Percentiles rank a stretch among this genome's conserved stretches.
These are phyloP conservation scores for Pristionchus fissidentatus DNA, from an alignment of 2,888 invertebrate species.

Conservation along the genomic window DNA sequence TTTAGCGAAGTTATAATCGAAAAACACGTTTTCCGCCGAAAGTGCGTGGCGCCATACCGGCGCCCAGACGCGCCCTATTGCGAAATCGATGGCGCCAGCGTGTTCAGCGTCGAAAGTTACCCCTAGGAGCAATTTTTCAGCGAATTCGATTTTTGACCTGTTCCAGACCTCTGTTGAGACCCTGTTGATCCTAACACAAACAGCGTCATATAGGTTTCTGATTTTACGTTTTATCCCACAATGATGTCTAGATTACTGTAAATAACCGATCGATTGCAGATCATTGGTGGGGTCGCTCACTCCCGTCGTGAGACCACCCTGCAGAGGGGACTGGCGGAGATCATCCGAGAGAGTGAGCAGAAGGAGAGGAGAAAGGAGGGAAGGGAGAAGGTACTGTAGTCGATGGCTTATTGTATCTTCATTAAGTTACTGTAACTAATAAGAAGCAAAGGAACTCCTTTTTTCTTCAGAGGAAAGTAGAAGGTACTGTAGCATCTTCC, in stretches of 20 bases:
- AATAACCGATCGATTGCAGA: neutral
- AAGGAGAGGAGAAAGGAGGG: neutral
- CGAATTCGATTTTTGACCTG: neutral
- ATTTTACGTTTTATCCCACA: neutral
- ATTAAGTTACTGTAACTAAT: too few species aligned
- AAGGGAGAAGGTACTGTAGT: neutral
- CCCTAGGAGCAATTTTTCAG: neutral
- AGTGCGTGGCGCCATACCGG: too few species aligned
- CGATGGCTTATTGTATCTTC: too few species aligned
- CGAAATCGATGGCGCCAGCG: too few species aligned
- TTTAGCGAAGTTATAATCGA: too few species aligned
- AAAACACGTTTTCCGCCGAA: too few species aligned
- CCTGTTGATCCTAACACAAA: neutral
- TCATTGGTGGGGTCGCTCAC: neutral
- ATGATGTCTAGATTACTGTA: neutral
- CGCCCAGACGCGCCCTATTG: too few species aligned
- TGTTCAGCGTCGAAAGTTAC: too few species aligned
- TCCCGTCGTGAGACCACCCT: neutral
- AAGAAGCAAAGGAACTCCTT: too few species aligned
- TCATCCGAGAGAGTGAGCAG: slow-evolving; percentile 4
- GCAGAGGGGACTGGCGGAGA: slow-evolving; percentile 23
- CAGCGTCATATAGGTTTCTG: neutral
- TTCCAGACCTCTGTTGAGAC: neutral
- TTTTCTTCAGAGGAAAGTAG: too few species aligned
- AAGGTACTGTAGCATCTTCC: too few species aligned